Evolutionary conservation across 2,888 invertebrate genomes (phyloP).

Genomic region (Anthoptus insignis): DNA sequence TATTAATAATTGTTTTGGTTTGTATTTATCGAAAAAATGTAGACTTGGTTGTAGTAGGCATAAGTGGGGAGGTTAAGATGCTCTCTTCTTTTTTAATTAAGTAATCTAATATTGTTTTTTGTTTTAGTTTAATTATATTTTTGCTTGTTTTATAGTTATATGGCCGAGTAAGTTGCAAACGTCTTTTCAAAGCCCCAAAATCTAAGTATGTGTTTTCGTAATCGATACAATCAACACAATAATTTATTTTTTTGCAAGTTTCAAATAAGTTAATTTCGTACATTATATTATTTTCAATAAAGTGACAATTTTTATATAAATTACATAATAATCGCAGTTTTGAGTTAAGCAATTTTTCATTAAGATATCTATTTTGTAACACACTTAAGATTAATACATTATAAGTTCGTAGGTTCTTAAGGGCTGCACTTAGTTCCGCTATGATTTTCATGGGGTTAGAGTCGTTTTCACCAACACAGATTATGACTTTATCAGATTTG

Average conservation of each 20-base stretch:
- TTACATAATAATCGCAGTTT: too few species aligned
- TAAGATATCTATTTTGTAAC: neutral
- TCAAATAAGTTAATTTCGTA: neutral
- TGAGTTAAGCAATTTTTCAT: too few species aligned
- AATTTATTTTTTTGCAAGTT: neutral
- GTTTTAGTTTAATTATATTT: neutral
- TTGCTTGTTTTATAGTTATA: neutral
- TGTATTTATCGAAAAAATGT: too few species aligned
- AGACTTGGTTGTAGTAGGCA: neutral
- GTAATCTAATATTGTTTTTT: neutral
- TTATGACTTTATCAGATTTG: too few species aligned
- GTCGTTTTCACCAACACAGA: too few species aligned
- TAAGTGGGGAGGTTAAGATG: neutral
- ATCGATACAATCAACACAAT: neutral
- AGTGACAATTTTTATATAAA: too few species aligned
- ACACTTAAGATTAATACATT: neutral
- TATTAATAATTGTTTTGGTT: neutral
- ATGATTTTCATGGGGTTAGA: neutral
- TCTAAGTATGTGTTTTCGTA: neutral
- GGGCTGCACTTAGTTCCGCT: neutral
- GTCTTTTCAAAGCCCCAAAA: neutral
- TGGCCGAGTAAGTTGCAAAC: neutral
- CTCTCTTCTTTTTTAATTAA: neutral
- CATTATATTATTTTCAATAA: too few species aligned
- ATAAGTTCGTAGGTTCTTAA: neutral